These are phyloP conservation scores for Yponomeuta plumbellus DNA, from an alignment of 2,888 invertebrate genomes.

Conservation along the genomic window DNA sequence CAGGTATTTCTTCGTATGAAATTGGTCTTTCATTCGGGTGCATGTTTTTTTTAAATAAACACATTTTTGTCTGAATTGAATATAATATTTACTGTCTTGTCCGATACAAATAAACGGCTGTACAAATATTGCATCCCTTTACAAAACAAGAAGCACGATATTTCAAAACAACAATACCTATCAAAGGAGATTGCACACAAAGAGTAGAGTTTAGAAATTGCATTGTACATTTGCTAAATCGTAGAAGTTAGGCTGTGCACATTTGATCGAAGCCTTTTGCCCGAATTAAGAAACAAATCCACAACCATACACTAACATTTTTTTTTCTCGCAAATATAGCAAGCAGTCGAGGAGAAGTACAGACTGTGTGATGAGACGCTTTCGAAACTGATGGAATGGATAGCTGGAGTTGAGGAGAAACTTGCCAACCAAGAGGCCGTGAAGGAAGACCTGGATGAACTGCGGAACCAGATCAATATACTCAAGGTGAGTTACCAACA, in stretches of 20 bases:
- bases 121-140: constrained; percentile 4
- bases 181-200: constrained; percentile 1
- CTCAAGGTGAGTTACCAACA: constrained; percentile 79
- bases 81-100: constrained; percentile 8
- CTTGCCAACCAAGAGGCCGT: constrained; percentile 91
- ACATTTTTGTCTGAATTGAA: neutral
- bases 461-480: constrained; percentile 91
- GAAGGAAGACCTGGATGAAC: constrained; percentile 89
- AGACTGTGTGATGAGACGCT: constrained; percentile 92
- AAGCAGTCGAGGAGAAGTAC: constrained; percentile 97
- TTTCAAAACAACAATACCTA: neutral
- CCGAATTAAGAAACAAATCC: neutral
- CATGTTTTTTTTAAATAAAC: constrained; percentile 24
- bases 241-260: constrained; percentile 24
- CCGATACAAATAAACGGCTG: neutral
- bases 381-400: constrained; percentile 90
- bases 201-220: constrained; percentile 18
- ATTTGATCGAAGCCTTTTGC: constrained; percentile 2
- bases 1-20: constrained; percentile 32
- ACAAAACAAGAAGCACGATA: constrained; percentile 4
- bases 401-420: constrained; percentile 88
- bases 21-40: constrained; percentile 21
- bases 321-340: constrained; percentile 75
- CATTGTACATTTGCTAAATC: constrained; percentile 39
- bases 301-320: constrained; percentile 26